Base-by-base conservation (phyloP, 2,888 invertebrate genomes). In the Pyralis farinalis region DNA sequence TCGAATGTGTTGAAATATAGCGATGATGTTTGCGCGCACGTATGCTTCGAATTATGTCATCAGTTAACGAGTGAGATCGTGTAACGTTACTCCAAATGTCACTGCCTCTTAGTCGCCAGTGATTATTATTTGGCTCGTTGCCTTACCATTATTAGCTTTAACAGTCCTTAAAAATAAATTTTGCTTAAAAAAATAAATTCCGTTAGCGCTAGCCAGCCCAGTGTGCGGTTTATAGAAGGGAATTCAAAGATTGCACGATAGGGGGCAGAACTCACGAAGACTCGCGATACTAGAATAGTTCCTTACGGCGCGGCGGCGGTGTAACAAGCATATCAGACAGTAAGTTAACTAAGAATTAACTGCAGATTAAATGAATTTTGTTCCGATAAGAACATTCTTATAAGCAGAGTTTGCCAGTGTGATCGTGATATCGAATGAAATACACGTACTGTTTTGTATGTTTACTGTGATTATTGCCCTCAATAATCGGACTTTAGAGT, bases 121-220 rank as follows among this genome's bases (percentile, higher is more conserved):
- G 63, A 72, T 78, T 77, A 81, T 72, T 69, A 71, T 76, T 83
- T 84, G 86, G 85, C 83, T 73, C 72, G 63, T 55, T 83, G 84
- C 85, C 81, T 65, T 51, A 42, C 52, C 46, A 63, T 73, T 75
- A 74, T 80, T n/a, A 70, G 16, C 16, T 16, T 16, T 16, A 16
- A 16, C 16, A 9, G 16, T 16, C 16, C 16, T 16, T 29, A 29
- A 9, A 9, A 11, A 29, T 29, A 29, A 29, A 29, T 29, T 29
- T 30, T 12, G 11, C 31, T 31, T 12, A 31, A 31, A 31, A 31
- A 31, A 3, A 5, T 1, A 7, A 31, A 30, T 12, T 21, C 25
- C 20, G 34, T 20, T 10, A 6, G 33, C 21, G 21, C 21, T n/a
- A n/a, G n/a, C n/a, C 16, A 16, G 3, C 16, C 4, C 16, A 16